A percentile compares a stretch with the other conserved stretches of the same genome.
These are phyloP conservation scores for Phalacrocorax brasilianus DNA, from an alignment of 2,113 vertebrate genomes.

Conservation along the genomic window DNA sequence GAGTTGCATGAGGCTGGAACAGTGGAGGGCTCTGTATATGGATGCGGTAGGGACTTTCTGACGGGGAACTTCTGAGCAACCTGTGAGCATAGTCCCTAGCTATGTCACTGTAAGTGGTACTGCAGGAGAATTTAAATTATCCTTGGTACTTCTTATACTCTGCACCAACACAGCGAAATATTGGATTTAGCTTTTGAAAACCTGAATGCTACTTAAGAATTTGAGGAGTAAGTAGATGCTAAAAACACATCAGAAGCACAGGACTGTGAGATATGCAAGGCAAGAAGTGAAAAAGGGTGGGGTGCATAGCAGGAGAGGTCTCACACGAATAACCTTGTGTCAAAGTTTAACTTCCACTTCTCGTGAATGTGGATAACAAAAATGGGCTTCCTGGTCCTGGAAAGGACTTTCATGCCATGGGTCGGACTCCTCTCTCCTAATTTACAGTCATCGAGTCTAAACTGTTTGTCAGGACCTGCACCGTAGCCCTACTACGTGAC, in stretches of 20 bases:
- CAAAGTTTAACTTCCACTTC: background rate
- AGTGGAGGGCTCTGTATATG: fast-evolving
- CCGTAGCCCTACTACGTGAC: fast-evolving
- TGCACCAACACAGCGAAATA: background rate
- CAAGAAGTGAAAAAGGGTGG: fast-evolving
- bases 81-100: background rate
- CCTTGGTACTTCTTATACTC: too few relatives aligned
- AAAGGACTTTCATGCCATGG: fast-evolving
- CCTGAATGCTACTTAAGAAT: fast-evolving
- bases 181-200: background rate
- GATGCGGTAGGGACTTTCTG: background rate
- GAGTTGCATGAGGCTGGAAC: background rate
- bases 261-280: background rate
- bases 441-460: fast-evolving
- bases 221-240: background rate
- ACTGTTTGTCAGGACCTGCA: background rate
- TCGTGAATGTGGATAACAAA: background rate
- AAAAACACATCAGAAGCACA: fast-evolving
- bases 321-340: background rate
- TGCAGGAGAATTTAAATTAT: background rate
- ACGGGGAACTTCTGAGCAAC: background rate
- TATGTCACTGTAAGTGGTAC: fast-evolving
- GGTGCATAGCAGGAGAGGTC: too few relatives aligned
- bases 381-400: background rate
- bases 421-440: background rate